Base-by-base conservation (phyloP, 2,888 invertebrate species). In the Heliconius erato region DNA sequence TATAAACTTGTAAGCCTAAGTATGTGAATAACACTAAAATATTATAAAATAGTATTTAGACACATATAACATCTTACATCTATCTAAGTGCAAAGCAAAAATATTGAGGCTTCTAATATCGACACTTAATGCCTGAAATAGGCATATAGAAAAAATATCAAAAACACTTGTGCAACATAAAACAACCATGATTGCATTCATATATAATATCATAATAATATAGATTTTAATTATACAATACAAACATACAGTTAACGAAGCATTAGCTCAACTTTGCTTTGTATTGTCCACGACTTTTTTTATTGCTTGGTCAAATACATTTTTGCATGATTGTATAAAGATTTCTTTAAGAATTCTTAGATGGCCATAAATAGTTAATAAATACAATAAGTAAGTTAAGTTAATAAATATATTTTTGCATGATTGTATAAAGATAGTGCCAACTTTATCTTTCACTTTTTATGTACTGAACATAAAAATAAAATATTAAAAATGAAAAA, bases 161-260 rank as follows among this genome's bases (percentile, higher is more conserved):
- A 44, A n/a, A 76, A 63, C n/a, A 40, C 12, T 63, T 76, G 59
- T 63, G 76, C 76, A 40, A n/a, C 40, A 4, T 16, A 63, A 76
- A 59, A 63, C 63, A 76, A 76, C 76, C 76, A 63, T 19, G 35
- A 63, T 76, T 54, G 67, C 74, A 26, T 54, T 26, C 74, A 74
- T 67, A 74, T 63, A 19, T n/a, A 80, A 74, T 67, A 74, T 63
- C 76, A 76, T 79, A 72, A 59, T 16, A 63, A 76, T 63, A 63
- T 76, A 63, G 0, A 6, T 76, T 63, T 63, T 35, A 71, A 69
- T n/a, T 63, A 63, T 63, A 63, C 4, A 63, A 63, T 63, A 28
- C 28, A 28, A 12, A 63, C n/a, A 63, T 19, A 54, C 6, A 54
- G 54, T 54, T 7, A 7, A 54, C 54, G 54, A 54, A 9, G 23